Evolutionary conservation across 2,797 vertebrate species (phyloP).

Genomic region (Psittacula echo): DNA sequence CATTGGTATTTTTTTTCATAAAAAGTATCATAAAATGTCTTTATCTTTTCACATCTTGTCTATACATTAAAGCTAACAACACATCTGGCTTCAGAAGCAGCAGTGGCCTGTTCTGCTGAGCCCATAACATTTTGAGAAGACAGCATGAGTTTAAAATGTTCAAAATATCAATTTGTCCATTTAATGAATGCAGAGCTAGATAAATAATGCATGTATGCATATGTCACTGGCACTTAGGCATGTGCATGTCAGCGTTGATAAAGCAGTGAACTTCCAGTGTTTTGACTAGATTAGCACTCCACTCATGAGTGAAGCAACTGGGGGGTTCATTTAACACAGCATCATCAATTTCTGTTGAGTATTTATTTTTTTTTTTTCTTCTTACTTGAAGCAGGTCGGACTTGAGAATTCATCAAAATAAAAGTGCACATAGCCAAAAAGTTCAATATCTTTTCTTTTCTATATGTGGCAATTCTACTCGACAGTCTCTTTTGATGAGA

Average conservation of each 20-base stretch:
- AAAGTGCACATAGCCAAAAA: neutral
- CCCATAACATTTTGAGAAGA: neutral
- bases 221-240: slow-evolving; percentile 47
- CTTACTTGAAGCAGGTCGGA: neutral
- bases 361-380: neutral
- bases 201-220: slow-evolving; percentile 15
- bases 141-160: neutral
- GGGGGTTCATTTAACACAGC: neutral
- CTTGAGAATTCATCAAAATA: neutral
- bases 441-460: neutral
- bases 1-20: neutral
- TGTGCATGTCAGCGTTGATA: slow-evolving; percentile 31
- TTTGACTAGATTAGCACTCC: neutral
- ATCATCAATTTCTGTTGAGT: neutral
- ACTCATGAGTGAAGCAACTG: neutral
- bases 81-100: neutral
- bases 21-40: neutral
- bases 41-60: neutral
- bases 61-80: neutral
- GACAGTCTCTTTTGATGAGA: neutral
- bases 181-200: slow-evolving; percentile 51
- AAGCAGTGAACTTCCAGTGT: slow-evolving; percentile 2
- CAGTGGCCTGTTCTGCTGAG: neutral
- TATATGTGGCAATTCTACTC: neutral
- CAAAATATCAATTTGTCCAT: slow-evolving; percentile 41